phyloP scores from a whole-genome alignment of 2,797 vertebrate species.

The Varecia variegata region DNA sequence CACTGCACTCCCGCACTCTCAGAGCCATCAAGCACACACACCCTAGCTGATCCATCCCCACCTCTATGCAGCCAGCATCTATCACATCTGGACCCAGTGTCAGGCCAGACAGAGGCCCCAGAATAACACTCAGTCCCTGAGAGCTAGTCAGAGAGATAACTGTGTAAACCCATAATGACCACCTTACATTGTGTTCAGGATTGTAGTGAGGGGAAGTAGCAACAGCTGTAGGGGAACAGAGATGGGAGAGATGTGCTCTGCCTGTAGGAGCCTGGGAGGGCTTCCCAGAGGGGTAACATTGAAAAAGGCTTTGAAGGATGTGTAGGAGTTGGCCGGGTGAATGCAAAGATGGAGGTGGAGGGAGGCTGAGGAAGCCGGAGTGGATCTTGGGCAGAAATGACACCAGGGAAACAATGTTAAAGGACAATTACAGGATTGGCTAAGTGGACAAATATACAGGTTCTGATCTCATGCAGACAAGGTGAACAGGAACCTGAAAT shows the following conservation, averaged over 20 bases:
- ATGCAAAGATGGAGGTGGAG: neutral
- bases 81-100: neutral
- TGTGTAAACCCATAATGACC: neutral
- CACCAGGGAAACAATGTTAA: neutral
- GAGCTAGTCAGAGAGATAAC: neutral
- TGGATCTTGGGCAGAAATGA: neutral
- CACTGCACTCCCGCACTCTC: fast-evolving
- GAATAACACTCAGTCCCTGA: neutral
- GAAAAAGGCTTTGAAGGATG: neutral
- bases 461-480: neutral
- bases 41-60: neutral
- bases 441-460: neutral
- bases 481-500: neutral
- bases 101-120: neutral
- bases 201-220: neutral
- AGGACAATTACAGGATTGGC: neutral
- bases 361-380: neutral
- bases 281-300: neutral
- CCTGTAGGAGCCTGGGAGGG: neutral
- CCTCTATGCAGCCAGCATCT: neutral
- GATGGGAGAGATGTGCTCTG: neutral
- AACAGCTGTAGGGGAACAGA: neutral
- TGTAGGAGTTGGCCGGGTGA: neutral
- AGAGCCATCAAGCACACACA: neutral
- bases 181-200: neutral